These are phyloP conservation scores for Metellina segmentata DNA, from an alignment of 2,888 invertebrate species.

Conservation along the genomic window DNA sequence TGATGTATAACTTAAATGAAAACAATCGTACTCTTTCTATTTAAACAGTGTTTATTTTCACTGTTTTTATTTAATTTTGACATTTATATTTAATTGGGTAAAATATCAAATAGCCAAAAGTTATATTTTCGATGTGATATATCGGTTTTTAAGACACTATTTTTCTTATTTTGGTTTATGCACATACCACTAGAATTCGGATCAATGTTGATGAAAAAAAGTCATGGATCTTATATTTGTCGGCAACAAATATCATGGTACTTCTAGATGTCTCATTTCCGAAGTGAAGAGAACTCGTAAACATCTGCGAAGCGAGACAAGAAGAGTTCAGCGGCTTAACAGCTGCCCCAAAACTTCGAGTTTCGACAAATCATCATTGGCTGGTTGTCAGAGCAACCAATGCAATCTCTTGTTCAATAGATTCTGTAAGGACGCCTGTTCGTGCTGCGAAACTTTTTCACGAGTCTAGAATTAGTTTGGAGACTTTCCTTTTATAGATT, in stretches of 20 bases:
- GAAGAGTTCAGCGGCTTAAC: constrained; percentile 5
- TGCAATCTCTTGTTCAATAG: neutral
- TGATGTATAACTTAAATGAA: too few relatives aligned
- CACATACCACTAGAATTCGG: too few relatives aligned
- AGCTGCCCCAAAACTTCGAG: neutral
- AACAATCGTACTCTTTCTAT: too few relatives aligned
- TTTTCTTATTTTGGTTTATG: too few relatives aligned
- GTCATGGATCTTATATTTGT: neutral
- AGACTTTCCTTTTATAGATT: neutral
- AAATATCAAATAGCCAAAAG: too few relatives aligned
- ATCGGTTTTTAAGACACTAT: too few relatives aligned
- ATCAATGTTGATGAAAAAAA: too few relatives aligned
- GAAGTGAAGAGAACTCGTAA: neutral
- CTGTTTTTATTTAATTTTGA: too few relatives aligned
- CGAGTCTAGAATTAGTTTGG: neutral
- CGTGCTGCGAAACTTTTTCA: neutral
- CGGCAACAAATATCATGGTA: neutral
- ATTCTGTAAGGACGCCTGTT: constrained; percentile 4
- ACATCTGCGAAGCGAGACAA: constrained; percentile 11
- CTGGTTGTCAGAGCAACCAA: constrained; percentile 3
- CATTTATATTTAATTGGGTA: too few relatives aligned
- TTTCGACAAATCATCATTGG: constrained; percentile 26
- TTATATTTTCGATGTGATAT: too few relatives aligned
- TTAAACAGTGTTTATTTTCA: too few relatives aligned
- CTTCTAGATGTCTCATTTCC: neutral